Evolutionary conservation across 2,888 invertebrate species (phyloP).

Genomic region (Spisula subtruncata): DNA sequence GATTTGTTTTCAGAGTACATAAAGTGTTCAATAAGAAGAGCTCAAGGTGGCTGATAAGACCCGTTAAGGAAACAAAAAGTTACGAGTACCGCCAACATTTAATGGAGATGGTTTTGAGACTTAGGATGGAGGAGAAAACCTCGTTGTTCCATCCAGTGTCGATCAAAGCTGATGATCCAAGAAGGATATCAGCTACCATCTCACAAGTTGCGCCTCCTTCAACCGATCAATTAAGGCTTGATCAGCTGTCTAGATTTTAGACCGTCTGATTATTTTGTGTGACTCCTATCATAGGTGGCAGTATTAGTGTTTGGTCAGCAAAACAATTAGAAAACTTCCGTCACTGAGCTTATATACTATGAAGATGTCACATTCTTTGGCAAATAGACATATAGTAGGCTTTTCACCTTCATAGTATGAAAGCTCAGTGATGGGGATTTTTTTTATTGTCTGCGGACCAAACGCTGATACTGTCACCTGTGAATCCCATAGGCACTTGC

Average conservation of each 20-base stretch:
- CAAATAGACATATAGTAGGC: no score
- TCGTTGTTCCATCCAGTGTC: constrained; percentile 34
- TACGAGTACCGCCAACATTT: constrained; percentile 45
- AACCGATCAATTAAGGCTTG: constrained; percentile 32
- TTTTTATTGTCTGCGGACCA: no score
- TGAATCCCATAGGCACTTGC: no score
- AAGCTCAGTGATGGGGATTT: no score
- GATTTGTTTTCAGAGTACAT: constrained; percentile 29
- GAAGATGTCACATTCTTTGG: no score
- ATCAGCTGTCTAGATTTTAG: constrained; percentile 51
- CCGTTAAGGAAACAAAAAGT: constrained; percentile 40
- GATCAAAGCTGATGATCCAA: constrained; percentile 53
- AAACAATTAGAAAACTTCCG: no score
- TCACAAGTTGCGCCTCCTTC: constrained; percentile 52
- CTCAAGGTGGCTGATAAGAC: constrained; percentile 48
- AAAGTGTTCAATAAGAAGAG: constrained; percentile 56
- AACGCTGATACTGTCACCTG: no score
- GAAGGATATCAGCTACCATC: constrained; percentile 43
- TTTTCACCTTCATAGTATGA: no score
- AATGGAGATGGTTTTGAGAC: constrained; percentile 32
- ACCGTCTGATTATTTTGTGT: no score
- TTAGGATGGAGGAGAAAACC: constrained; percentile 43
- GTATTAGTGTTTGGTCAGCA: no score
- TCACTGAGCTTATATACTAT: no score
- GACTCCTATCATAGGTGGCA: no score